Evolutionary conservation across 2,113 vertebrate genomes (phyloP).

Genomic region (Piprites chloris): DNA sequence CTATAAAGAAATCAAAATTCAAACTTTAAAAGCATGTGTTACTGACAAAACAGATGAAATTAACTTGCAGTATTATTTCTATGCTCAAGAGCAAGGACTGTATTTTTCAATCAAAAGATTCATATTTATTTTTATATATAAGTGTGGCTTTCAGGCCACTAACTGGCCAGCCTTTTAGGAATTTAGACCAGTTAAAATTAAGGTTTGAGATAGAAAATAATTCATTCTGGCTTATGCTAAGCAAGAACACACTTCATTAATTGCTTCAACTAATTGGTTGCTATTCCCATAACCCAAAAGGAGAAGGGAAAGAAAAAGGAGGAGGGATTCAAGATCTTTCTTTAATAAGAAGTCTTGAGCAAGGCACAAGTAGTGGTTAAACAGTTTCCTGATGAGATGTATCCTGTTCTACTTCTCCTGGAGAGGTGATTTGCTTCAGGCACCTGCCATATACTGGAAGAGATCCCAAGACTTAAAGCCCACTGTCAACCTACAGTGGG

Average conservation of each 20-base stretch:
- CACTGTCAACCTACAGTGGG: background rate
- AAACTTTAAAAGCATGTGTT: background rate
- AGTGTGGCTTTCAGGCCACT: background rate
- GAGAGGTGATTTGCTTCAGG: background rate
- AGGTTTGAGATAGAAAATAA: background rate
- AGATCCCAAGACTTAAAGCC: background rate
- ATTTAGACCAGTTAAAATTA: background rate
- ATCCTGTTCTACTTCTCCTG: background rate
- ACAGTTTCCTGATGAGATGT: background rate
- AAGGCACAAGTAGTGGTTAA: background rate
- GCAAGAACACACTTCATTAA: background rate
- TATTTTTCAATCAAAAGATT: background rate
- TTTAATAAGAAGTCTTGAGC: background rate
- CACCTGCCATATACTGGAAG: background rate
- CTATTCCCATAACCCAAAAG: background rate
- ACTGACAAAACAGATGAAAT: background rate
- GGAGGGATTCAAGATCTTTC: background rate
- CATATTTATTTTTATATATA: background rate
- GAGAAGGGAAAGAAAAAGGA: background rate
- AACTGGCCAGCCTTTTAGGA: background rate
- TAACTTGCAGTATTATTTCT: background rate
- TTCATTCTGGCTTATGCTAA: background rate
- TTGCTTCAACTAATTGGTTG: background rate
- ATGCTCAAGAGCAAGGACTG: background rate
- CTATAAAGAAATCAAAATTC: background rate